Percentiles rank a stretch among this genome's conserved stretches.
Evolutionary conservation across 1,140 invertebrate genomes (phyloP).

Genomic region (Diorhabda carinulata): DNA sequence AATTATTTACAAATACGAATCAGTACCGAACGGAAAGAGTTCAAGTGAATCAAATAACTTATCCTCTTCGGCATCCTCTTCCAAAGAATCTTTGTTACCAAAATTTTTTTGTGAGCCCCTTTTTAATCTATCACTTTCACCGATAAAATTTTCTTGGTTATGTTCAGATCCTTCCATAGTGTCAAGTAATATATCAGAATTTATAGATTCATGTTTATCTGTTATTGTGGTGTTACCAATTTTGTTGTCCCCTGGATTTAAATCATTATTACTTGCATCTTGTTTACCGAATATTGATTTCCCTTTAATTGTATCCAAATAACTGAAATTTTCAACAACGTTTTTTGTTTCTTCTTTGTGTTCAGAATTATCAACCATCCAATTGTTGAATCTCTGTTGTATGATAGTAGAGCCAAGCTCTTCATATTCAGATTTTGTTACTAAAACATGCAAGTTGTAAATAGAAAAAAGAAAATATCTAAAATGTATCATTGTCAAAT

Average conservation of each 20-base stretch:
- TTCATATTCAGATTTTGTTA: constrained; percentile 84
- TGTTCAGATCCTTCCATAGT: neutral
- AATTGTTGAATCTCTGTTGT: constrained; percentile 41
- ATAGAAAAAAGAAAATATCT: too few species aligned
- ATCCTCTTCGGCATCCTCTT: constrained; percentile 1
- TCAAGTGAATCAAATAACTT: constrained; percentile 21
- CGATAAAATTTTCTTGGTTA: neutral
- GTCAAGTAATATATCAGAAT: neutral
- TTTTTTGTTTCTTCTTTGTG: constrained; percentile 17
- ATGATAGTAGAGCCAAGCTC: constrained; percentile 63
- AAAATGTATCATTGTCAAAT: too few species aligned
- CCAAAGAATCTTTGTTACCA: neutral
- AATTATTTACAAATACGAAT: constrained; percentile 24
- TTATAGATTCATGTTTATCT: neutral
- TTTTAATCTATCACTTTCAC: constrained; percentile 4
- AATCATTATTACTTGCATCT: constrained; percentile 8
- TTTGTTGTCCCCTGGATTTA: neutral
- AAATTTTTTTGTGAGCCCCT: neutral
- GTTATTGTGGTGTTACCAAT: neutral
- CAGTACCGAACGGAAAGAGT: constrained; percentile 25
- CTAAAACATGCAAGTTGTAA: constrained; percentile 47
- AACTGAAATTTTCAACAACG: constrained; percentile 13
- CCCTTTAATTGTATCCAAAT: constrained; percentile 23
- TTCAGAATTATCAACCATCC: constrained; percentile 28
- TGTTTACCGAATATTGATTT: constrained; percentile 28